Evolutionary conservation across 2,113 vertebrate species (phyloP).

Genomic region (Pteronura brasiliensis): DNA sequence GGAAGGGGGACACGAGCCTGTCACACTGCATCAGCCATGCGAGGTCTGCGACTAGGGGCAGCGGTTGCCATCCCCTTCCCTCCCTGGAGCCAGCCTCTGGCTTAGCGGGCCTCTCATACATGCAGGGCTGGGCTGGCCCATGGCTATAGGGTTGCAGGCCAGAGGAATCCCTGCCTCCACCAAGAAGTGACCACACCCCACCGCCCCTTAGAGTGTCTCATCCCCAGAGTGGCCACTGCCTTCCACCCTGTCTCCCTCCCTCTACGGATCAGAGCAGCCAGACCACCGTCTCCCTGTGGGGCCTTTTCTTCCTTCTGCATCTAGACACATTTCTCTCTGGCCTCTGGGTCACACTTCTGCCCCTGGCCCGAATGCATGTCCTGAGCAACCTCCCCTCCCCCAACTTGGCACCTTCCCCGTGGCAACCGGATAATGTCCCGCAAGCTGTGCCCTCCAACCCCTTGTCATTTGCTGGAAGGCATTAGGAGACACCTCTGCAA

Average conservation of each 20-base stretch:
- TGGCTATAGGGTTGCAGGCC: no score
- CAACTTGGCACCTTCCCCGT: background rate
- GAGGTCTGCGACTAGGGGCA: rapidly evolving
- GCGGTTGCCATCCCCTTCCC: background rate
- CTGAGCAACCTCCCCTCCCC: background rate
- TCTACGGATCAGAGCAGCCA: rapidly evolving
- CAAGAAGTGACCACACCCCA: background rate
- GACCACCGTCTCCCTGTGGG: rapidly evolving
- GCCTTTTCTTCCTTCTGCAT: background rate
- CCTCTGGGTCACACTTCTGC: background rate
- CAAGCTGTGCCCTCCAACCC: background rate
- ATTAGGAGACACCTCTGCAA: background rate
- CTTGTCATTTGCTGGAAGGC: background rate
- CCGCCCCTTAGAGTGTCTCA: rapidly evolving
- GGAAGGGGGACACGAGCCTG: background rate
- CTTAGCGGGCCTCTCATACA: no score
- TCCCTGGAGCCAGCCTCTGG: rapidly evolving
- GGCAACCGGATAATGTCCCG: background rate
- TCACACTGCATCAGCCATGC: rapidly evolving
- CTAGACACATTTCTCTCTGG: rapidly evolving
- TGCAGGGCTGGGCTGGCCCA: background rate
- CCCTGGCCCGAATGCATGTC: background rate
- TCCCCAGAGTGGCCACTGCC: rapidly evolving
- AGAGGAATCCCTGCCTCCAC: background rate
- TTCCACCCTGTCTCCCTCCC: rapidly evolving